These are phyloP conservation scores for Cyanoramphus novaezelandiae DNA, from an alignment of 2,113 vertebrate genomes.

Conservation along the genomic window DNA sequence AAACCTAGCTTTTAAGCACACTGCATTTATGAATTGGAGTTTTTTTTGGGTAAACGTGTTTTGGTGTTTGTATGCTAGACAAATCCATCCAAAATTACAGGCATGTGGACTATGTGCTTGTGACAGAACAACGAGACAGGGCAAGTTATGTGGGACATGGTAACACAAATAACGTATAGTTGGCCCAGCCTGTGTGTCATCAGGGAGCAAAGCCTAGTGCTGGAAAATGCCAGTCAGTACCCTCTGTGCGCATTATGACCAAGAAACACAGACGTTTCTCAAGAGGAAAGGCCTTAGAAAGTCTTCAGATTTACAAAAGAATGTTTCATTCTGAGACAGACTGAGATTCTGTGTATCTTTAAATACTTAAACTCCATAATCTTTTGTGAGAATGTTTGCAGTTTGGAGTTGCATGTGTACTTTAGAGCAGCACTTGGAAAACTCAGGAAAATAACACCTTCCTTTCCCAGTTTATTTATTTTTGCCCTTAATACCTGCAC, in stretches of 20 bases:
- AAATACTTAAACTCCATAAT: not conserved
- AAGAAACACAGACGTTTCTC: not conserved
- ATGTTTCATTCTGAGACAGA: not conserved
- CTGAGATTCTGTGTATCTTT: not conserved
- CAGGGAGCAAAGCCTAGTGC: not conserved
- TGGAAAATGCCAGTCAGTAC: not conserved
- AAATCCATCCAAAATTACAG: not conserved
- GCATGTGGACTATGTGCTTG: fast-evolving
- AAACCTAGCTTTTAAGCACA: not conserved
- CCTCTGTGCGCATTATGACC: not conserved
- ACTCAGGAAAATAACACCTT: not conserved
- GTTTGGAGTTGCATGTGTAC: not conserved
- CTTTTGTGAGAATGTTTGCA: fast-evolving
- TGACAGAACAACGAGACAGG: not conserved
- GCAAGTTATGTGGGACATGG: too few species aligned
- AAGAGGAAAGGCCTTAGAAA: not conserved
- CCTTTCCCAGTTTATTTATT: not conserved
- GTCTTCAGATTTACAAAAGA: not conserved
- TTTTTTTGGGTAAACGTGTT: not conserved
- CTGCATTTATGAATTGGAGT: not conserved
- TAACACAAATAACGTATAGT: too few species aligned
- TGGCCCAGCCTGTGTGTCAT: not conserved
- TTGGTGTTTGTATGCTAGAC: not conserved
- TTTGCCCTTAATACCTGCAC: not conserved
- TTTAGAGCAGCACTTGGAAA: not conserved